phyloP scores from a whole-genome alignment of 2,113 vertebrate species.

The Nyctereutes procyonoides region DNA sequence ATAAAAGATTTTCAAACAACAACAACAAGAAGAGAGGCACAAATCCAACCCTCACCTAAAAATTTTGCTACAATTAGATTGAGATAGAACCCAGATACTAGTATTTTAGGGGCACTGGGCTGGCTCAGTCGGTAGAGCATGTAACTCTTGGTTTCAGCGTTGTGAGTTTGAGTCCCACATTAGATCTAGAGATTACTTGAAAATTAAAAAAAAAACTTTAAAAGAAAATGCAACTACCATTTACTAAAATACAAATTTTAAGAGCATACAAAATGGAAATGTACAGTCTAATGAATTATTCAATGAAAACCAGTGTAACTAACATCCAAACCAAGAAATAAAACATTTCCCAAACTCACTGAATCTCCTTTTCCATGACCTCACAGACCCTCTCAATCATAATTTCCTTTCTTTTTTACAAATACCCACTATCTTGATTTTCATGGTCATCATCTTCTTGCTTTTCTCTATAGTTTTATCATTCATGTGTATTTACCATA shows the following conservation, averaged over 20 bases:
- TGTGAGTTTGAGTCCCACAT: not conserved
- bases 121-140: not conserved
- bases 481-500: not conserved
- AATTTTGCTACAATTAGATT: not conserved
- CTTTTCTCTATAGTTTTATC: slow-evolving; percentile 10
- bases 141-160: not conserved
- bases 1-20: not conserved
- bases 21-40: not conserved
- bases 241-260: not conserved
- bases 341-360: not conserved
- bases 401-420: not conserved
- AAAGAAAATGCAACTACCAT: not conserved
- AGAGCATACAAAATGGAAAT: not conserved
- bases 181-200: not conserved
- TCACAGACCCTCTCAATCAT: not conserved
- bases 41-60: not conserved
- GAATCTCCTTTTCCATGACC: not conserved
- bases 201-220: not conserved
- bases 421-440: not conserved
- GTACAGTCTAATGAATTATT: not conserved
- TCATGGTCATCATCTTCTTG: not conserved
- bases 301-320: not conserved
- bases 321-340: not conserved
- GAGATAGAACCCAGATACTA: not conserved
- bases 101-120: not conserved